Conservation (phyloP, 2,888 invertebrate species). For the Tromatobia lineatoria region DNA sequence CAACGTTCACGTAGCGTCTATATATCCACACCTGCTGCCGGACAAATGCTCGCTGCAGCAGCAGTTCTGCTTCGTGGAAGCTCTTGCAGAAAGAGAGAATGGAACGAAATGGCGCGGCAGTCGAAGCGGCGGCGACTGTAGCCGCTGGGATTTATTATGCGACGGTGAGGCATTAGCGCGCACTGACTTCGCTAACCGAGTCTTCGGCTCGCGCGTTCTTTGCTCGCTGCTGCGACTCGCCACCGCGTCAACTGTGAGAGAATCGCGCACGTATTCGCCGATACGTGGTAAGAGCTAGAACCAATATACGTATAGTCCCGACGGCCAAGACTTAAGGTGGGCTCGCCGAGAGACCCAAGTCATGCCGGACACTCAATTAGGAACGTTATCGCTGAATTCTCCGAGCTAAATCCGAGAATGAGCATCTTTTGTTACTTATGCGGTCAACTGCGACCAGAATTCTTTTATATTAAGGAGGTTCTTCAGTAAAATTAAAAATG, state of each 20-base stretch:
- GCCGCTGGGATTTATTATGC: slow-evolving; percentile 68
- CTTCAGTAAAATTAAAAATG: no score
- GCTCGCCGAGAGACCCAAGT: slow-evolving; percentile 10
- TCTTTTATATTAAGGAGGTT: no score
- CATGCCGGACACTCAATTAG: slow-evolving; percentile 56
- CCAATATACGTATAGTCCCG: slow-evolving; percentile 56
- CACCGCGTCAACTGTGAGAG: slow-evolving; percentile 8
- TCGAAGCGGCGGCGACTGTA: slow-evolving; percentile 37
- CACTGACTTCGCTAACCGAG: not conserved
- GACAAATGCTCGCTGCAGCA: slow-evolving; percentile 32
- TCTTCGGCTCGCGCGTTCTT: slow-evolving; percentile 9
- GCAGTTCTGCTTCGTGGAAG: slow-evolving; percentile 74
- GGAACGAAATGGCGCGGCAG: slow-evolving; percentile 54
- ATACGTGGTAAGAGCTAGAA: slow-evolving; percentile 66
- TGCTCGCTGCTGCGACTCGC: slow-evolving; percentile 20
- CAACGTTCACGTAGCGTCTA: not conserved
- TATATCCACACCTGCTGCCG: slow-evolving; percentile 58
- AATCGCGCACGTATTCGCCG: slow-evolving; percentile 55
- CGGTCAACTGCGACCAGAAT: not conserved
- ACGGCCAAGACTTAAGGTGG: slow-evolving; percentile 5
- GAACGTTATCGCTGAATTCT: slow-evolving; percentile 59
- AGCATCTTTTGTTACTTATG: not conserved
- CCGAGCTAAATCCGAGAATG: slow-evolving; percentile 15
- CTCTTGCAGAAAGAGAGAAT: slow-evolving; percentile 65
- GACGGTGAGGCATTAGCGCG: slow-evolving; percentile 67